Base-by-base conservation (phyloP, 2,888 invertebrate species). In the Labia minor region DNA sequence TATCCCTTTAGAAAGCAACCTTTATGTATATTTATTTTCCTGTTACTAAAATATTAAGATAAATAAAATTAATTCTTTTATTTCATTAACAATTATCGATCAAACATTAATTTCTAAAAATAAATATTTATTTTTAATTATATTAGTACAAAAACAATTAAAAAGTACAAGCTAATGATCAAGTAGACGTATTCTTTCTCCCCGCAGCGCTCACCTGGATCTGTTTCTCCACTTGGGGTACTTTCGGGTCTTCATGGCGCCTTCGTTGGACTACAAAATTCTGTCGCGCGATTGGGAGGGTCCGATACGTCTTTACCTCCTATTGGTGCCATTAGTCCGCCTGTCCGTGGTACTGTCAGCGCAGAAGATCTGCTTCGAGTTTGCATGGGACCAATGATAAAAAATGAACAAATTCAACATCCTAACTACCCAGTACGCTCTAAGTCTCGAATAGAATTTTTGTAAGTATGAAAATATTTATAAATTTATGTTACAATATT, bases 371-470 rank as follows among this genome's bases (percentile, higher is more conserved):
- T 33, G 19, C 33, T 62, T 70, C 19, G 66, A 37, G 19, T 61
- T 70, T 49, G 72, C 72, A 33, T 66, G 69, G 33, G 73, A 26
- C 8, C 26, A 3, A 26, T 26, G 26, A 26, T 6, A 3, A 26
- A 26, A 26, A 26, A 72, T 66, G 71, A 71, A 16, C 68, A 71
- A 37, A 67, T 8, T 37, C 66, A 69, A 1, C 69, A 70, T 19
- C 74, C 73, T 20, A 68, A 72, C 33, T 77, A 77, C 69, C 77
- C 76, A 1, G 73, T 73, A 61, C 72, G 76, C 26, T 74, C 73
- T 67, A 76, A 75, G 67, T 76, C 75, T 37, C 70, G 77, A 37
- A 76, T 78, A 69, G 77, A 78, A 69, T 79, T 79, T 71, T 72
- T 78, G 79, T 79, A 72, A 76, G 77, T 73, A n/a, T n/a, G n/a